Percentiles rank a stretch among this genome's conserved stretches.
These are phyloP conservation scores for Aphelocoma coerulescens DNA, from an alignment of 2,113 vertebrate genomes.

Conservation along the genomic window DNA sequence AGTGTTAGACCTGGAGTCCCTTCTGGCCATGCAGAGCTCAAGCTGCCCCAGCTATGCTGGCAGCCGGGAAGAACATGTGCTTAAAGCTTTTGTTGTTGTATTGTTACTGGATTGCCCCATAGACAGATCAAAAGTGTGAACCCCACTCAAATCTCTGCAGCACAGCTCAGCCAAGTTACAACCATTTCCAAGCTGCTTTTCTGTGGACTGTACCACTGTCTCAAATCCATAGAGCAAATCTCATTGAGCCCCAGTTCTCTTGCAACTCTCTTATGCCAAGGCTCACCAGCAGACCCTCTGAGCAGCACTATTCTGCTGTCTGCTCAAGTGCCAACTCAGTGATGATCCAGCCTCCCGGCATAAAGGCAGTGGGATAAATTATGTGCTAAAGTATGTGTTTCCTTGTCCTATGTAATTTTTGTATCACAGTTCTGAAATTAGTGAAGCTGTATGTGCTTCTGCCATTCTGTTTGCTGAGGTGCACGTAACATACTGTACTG, in stretches of 20 bases:
- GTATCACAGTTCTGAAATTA: background rate
- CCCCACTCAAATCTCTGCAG: background rate
- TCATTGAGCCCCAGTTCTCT: background rate
- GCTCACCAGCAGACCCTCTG: background rate
- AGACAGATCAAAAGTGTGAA: background rate
- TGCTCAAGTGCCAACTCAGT: background rate
- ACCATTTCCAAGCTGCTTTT: background rate
- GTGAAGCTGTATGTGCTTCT: background rate
- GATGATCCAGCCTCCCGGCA: background rate
- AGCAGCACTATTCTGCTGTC: background rate
- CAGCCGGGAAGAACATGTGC: background rate
- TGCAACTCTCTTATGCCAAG: background rate
- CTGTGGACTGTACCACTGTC: background rate
- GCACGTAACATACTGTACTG: background rate
- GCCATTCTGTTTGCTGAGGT: background rate
- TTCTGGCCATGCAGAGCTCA: background rate
- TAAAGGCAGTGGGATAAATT: background rate
- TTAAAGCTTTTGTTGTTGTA: background rate
- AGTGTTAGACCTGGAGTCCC: background rate
- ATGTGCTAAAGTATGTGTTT: background rate
- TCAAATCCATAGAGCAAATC: background rate
- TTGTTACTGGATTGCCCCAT: background rate
- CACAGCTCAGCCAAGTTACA: background rate
- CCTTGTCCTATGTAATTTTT: background rate
- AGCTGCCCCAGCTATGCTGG: background rate